Conservation (phyloP, 2,113 vertebrate genomes). For the Sitta europaea region DNA sequence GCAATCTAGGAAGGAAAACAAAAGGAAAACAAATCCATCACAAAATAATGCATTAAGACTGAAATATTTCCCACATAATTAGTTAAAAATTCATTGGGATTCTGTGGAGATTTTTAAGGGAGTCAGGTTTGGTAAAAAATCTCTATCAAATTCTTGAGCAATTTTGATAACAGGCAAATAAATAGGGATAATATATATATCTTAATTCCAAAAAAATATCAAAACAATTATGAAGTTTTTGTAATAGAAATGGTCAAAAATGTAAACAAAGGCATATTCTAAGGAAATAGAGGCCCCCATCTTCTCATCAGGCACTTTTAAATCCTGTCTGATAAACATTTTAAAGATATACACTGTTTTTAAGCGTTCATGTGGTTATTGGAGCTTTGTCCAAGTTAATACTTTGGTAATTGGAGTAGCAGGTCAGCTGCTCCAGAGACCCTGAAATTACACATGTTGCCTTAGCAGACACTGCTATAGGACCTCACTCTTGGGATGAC, state of each 20-base stretch:
- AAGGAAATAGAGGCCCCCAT: background rate
- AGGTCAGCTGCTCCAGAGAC: background rate
- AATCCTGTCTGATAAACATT: background rate
- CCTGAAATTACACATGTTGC: background rate
- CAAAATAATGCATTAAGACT: background rate
- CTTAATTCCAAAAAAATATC: background rate
- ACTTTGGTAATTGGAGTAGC: background rate
- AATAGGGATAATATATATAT: background rate
- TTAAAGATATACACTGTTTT: background rate
- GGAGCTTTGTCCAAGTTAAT: background rate
- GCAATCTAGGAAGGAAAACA: background rate
- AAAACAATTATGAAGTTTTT: background rate
- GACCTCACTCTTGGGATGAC: background rate
- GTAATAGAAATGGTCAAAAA: background rate
- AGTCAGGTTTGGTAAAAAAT: background rate
- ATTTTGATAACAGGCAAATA: background rate
- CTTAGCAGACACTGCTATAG: fast-evolving
- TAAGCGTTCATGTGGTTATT: background rate
- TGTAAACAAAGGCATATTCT: background rate
- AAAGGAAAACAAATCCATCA: too few relatives aligned
- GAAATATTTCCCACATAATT: background rate
- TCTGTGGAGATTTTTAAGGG: background rate
- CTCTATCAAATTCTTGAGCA: background rate
- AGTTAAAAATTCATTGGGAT: background rate
- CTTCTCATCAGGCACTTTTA: background rate